These are phyloP conservation scores for Hippocampus barbouri DNA, from an alignment of 2,113 vertebrate genomes.

Conservation along the genomic window DNA sequence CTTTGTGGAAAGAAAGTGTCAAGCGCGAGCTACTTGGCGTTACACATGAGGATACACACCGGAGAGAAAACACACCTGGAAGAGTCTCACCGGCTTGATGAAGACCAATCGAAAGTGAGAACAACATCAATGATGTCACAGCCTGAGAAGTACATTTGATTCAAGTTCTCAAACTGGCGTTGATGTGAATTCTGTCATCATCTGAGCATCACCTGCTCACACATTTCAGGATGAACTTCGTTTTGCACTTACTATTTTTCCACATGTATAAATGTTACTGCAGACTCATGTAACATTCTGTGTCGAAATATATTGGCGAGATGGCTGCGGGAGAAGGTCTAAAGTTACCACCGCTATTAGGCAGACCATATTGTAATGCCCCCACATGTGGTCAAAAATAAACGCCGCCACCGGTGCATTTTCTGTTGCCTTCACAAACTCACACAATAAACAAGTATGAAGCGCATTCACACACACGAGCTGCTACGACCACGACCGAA, in stretches of 20 bases:
- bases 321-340: no score
- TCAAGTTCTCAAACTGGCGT: neutral
- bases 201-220: neutral
- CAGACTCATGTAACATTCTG: no score
- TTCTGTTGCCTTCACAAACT: no score
- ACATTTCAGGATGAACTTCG: neutral
- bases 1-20: neutral
- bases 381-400: no score
- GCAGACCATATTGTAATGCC: no score
- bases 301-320: neutral
- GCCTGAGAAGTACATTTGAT: neutral
- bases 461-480: no score
- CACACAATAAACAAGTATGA: no score
- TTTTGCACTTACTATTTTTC: no score
- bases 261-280: no score
- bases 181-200: neutral
- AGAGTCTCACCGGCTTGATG: neutral
- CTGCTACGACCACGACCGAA: no score
- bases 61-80: neutral
- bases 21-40: neutral
- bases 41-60: slow-evolving; percentile 1
- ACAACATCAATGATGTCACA: neutral
- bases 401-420: no score
- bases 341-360: no score
- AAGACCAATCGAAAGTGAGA: neutral